Conservation (phyloP, 2,113 vertebrate species). For the Dryoscopus gambensis region DNA sequence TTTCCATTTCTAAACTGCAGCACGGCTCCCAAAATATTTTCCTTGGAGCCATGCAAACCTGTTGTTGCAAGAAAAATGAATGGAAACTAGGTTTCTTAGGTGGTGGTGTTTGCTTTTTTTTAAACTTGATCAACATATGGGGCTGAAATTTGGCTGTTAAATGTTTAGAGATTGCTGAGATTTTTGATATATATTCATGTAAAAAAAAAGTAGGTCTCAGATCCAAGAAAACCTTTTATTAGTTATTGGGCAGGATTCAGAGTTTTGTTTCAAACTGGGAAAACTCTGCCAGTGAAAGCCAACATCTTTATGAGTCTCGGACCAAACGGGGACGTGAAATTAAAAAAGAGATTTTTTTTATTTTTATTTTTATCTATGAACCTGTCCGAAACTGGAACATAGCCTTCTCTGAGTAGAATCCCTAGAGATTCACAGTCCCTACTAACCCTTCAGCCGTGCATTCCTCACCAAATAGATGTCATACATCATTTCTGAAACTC, state of each 20-base stretch:
- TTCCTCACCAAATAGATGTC: slow-evolving; percentile 28
- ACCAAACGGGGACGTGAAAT: neutral
- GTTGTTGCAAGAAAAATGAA: neutral
- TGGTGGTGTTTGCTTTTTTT: neutral
- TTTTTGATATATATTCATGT: neutral
- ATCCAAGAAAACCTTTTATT: neutral
- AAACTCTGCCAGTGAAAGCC: neutral
- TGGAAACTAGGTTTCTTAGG: neutral
- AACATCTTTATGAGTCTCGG: neutral
- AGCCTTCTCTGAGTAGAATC: neutral
- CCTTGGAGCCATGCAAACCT: neutral
- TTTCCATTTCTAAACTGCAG: neutral
- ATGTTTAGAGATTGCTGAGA: neutral
- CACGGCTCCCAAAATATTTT: neutral
- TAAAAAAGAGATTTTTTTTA: neutral
- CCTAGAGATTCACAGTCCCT: neutral
- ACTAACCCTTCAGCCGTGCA: slow-evolving; percentile 3
- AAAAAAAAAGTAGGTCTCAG: neutral
- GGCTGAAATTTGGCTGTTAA: neutral
- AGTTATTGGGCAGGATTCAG: neutral
- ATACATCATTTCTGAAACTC: slow-evolving; percentile 50
- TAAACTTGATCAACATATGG: neutral
- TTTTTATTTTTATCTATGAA: neutral
- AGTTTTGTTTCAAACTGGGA: neutral
- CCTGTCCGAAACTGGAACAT: neutral